Evolutionary conservation across 2,888 invertebrate species (phyloP), one percentile per base, ranked within the genome.

Genomic region (Hoplodrina ambigua): DNA sequence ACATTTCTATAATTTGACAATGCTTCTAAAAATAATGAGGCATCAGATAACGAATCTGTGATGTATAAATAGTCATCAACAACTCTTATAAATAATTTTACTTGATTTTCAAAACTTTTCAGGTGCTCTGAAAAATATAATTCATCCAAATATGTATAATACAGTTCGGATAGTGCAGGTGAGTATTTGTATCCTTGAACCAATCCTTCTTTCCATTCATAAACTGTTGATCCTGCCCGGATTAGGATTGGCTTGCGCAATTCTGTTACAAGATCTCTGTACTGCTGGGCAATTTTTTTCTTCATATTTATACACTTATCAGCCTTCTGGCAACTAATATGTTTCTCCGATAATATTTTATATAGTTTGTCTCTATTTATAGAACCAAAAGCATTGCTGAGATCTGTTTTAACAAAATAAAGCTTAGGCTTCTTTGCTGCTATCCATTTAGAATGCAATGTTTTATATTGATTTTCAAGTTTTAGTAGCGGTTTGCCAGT

Each of bases 41-140:
- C 95, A 80, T 93, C 91, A 11, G 91, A 80, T 64, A 94, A 78
- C n/a, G 92, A 90, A 52, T 95, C 91, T 50, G 95, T 95, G 1
- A 96, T 88, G 75, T 94, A 96, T 52, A 96, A 87, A 81, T 96
- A 96, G 82, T 96, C 96, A 86, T 96, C 96, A 6, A 96, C 96
- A 74, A 94, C 91, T 88, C 96, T 88, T 10, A 88, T 86, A 80
- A 96, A 95, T 17, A 95, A 77, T 81, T 89, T 91, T 1, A 94
- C 73, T 68, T 87, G 75, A 72, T 87, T 72, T 52, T 87, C 79
- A 25, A 81, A 59, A 10, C 72, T 80, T 63, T 84, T 79, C 1
- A 91, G 41, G 72, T 92, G 90, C 7, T 92, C 79, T 0, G 85
- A 68, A 78, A 95, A 93, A 81, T 93, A 93, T 41, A 86, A 63